Evolutionary conservation across 2,888 invertebrate genomes (phyloP).

Genomic region (Patella pellucida): DNA sequence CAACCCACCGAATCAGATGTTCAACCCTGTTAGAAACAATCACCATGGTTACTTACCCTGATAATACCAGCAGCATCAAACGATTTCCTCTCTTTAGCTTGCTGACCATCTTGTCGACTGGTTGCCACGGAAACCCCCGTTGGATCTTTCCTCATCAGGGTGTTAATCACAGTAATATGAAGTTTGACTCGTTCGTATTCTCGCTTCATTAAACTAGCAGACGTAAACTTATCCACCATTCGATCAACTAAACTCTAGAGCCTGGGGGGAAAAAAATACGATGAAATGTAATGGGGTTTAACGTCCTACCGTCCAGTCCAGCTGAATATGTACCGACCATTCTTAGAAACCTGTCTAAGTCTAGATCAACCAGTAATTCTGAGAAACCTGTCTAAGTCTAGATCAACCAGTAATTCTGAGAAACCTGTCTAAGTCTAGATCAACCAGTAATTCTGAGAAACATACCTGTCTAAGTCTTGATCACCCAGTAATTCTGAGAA

Average conservation of each 20-base stretch:
- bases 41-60: constrained; percentile 48
- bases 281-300: not conserved
- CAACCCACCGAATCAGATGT: no score
- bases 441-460: no score
- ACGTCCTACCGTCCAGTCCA: no score
- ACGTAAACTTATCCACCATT: constrained; percentile 64
- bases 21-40: no score
- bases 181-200: constrained; percentile 80
- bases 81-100: constrained; percentile 65
- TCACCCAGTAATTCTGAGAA: no score
- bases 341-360: no score
- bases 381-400: no score
- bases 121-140: constrained; percentile 53
- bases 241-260: constrained; percentile 69
- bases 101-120: constrained; percentile 25
- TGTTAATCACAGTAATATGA: constrained; percentile 90
- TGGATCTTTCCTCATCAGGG: constrained; percentile 74
- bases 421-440: no score
- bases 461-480: no score
- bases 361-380: no score
- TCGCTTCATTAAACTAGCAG: constrained; percentile 73
- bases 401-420: no score
- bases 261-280: constrained; percentile 45
- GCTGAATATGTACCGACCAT: not conserved
- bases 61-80: constrained; percentile 77